phyloP scores from a whole-genome alignment of 2,113 vertebrate species.

The Sylvietta virens region DNA sequence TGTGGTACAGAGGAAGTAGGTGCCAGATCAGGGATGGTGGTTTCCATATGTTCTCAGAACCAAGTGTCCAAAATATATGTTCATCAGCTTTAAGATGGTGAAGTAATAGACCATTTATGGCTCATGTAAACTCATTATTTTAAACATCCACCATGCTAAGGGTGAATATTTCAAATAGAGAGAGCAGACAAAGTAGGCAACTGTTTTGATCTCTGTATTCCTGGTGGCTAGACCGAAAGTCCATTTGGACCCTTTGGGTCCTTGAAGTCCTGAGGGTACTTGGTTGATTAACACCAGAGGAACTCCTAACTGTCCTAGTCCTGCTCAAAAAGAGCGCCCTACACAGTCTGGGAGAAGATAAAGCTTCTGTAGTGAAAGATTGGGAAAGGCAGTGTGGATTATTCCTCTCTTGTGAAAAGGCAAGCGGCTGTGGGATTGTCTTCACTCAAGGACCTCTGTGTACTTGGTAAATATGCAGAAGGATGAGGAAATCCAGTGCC shows the following conservation, averaged over 20 bases:
- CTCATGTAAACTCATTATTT: neutral
- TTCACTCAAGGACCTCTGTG: neutral
- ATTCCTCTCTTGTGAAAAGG: neutral
- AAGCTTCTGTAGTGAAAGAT: neutral
- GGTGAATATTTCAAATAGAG: neutral
- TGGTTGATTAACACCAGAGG: neutral
- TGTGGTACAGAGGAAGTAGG: neutral
- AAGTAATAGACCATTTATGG: neutral
- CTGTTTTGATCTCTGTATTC: neutral
- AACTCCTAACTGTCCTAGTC: neutral
- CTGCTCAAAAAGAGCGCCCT: neutral
- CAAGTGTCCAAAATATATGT: neutral
- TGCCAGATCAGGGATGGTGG: neutral
- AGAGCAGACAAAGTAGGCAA: neutral
- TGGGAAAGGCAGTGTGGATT: neutral
- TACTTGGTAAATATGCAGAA: neutral
- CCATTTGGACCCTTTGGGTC: neutral
- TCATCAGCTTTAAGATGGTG: neutral
- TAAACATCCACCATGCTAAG: neutral
- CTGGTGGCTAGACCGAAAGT: neutral
- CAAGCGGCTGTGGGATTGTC: neutral
- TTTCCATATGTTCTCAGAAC: neutral
- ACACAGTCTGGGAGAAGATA: neutral
- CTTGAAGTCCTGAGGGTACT: neutral
- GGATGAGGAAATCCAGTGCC: too few relatives aligned